Base-by-base conservation (phyloP, 2,113 vertebrate species). In the Oreochromis tanganicae region DNA sequence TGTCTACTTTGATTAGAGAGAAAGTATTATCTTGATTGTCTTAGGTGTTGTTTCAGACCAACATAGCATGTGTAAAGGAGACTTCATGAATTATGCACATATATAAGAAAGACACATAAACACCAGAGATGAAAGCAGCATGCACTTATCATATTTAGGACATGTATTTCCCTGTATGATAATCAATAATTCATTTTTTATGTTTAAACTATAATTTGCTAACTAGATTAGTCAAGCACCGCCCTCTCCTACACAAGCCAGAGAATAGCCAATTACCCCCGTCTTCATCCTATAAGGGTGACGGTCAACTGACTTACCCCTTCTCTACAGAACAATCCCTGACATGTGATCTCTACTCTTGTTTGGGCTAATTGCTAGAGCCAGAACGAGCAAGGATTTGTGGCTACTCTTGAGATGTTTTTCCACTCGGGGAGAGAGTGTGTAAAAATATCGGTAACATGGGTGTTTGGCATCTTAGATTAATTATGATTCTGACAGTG, bases 251-350 rank as follows among this genome's bases (percentile, higher is more conserved):
- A 84, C 82, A 90, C 89, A 88, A 90, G 87, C 80, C 89, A 89
- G 66, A 84, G n/a, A 86, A 94, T 91, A 95, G 94, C 95, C 93
- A 93, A 94, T 96, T 95, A 95, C 78, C 68, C 83, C 87, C 93
- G 85, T 84, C 90, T 82, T 85, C 75, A 91, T 91, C 93, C 91
- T 84, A 73, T 84, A 86, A 87, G 66, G 55, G 88, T 54, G 59
- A 82, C 34, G 24, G 27, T 88, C 85, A 84, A 52, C 71, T 88
- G 87, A 89, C 81, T 94, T 93, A 95, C 75, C 81, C 82, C 87
- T 80, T 81, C 85, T 79, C 36, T 56, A 86, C 82, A 87, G 89
- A 88, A 86, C 85, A 93, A 90, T 90, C 86, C 84, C 83, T 88
- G 88, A 88, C 89, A 86, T 90, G 52, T 92, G 82, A 94, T 85